phyloP scores from a whole-genome alignment of 2,113 vertebrate species.

The Scolopax mira region DNA sequence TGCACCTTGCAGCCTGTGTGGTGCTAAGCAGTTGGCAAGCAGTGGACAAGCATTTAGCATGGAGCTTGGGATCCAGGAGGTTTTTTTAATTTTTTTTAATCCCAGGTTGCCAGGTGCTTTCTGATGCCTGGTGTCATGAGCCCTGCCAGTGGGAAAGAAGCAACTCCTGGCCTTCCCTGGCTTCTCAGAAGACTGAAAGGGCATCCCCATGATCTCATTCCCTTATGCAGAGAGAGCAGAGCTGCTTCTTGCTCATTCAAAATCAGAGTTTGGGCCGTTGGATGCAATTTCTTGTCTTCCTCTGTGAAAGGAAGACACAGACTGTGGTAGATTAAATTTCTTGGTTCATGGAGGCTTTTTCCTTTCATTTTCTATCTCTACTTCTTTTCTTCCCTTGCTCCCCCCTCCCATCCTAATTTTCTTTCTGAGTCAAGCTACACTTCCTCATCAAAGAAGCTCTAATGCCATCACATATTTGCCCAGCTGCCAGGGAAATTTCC shows the following conservation, averaged over 20 bases:
- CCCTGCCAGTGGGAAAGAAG: background rate
- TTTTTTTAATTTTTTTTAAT: background rate
- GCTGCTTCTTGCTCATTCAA: conserved; percentile 13
- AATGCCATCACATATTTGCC: conserved; percentile 65
- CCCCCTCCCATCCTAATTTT: conserved; percentile 4
- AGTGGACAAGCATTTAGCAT: background rate
- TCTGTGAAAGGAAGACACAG: conserved; percentile 49
- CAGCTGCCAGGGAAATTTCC: conserved; percentile 69
- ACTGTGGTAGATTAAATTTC: conserved; percentile 57
- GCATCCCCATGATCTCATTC: background rate
- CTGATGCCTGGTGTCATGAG: rapidly evolving
- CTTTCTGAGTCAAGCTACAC: conserved; percentile 38
- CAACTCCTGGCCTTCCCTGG: background rate
- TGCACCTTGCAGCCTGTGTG: background rate
- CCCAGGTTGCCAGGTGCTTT: background rate
- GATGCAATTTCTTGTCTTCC: conserved; percentile 59
- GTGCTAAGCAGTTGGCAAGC: too few relatives aligned
- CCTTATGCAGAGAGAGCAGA: background rate
- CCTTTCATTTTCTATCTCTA: conserved; percentile 40
- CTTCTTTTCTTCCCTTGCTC: background rate
- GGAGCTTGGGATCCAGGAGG: background rate
- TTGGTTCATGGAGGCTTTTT: conserved; percentile 40
- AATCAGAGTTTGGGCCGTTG: conserved; percentile 44
- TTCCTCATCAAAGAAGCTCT: conserved; percentile 65
- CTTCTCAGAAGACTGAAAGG: background rate